Conservation (phyloP, 2,888 invertebrate species). For the Drosophila cognata region DNA sequence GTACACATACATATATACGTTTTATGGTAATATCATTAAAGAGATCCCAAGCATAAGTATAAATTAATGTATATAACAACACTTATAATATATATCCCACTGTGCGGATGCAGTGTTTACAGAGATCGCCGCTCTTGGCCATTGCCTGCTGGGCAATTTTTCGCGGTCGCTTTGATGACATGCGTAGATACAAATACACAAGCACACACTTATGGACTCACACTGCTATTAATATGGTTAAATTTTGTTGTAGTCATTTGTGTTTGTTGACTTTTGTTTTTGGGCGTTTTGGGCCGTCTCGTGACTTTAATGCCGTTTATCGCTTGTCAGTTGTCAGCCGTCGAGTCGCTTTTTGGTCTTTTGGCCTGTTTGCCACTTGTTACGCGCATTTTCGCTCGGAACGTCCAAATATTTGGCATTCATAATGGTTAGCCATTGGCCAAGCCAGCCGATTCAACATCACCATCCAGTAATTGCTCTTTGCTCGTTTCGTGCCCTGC, state of each 20-base stretch:
- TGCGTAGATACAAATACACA: slow-evolving; percentile 11
- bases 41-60: background rate
- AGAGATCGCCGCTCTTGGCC: slow-evolving; percentile 15
- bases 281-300: slow-evolving; percentile 26
- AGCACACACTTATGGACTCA: background rate
- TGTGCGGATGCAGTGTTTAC: slow-evolving; percentile 20
- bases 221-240: slow-evolving; percentile 14
- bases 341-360: slow-evolving; percentile 34
- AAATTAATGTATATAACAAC: background rate
- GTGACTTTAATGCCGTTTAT: slow-evolving; percentile 49
- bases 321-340: slow-evolving; percentile 41
- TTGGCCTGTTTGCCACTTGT: slow-evolving; percentile 52
- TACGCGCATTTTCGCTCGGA: slow-evolving; percentile 51
- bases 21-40: background rate
- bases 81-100: background rate
- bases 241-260: slow-evolving; percentile 13
- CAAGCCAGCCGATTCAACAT: slow-evolving; percentile 18
- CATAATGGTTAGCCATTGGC: slow-evolving; percentile 56
- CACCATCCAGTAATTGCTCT: slow-evolving; percentile 38
- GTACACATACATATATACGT: background rate
- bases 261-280: slow-evolving; percentile 15
- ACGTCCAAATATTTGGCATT: slow-evolving; percentile 69
- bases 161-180: slow-evolving; percentile 39
- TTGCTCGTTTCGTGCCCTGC: slow-evolving; percentile 48
- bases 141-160: slow-evolving; percentile 37